Conservation (phyloP, 2,888 invertebrate species). For the Eupsilia transversa region DNA sequence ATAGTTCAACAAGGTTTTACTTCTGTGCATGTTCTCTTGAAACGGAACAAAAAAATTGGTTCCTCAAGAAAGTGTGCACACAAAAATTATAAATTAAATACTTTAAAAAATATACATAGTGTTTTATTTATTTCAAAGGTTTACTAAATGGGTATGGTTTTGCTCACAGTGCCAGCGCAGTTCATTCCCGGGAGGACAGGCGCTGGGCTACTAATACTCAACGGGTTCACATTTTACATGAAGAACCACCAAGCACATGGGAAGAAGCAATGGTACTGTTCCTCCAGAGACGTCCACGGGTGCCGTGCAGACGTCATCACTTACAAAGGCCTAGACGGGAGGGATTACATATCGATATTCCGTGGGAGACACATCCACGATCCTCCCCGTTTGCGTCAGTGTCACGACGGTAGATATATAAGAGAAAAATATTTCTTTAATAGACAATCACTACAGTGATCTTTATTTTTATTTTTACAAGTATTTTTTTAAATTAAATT, state of each 20-base stretch:
- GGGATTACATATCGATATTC: slow-evolving; percentile 88
- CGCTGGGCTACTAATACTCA: slow-evolving; percentile 84
- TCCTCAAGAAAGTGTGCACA: slow-evolving; percentile 63
- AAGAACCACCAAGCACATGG: slow-evolving; percentile 89
- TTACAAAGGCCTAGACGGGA: slow-evolving; percentile 84
- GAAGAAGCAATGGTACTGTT: slow-evolving; percentile 89
- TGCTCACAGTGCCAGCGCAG: slow-evolving; percentile 86
- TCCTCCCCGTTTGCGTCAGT: slow-evolving; percentile 85
- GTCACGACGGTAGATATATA: slow-evolving; percentile 87
- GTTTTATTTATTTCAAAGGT: slow-evolving; percentile 69
- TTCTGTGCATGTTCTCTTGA: slow-evolving; percentile 63
- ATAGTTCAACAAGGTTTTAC: background rate
- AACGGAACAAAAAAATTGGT: background rate
- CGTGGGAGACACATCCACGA: slow-evolving; percentile 86
- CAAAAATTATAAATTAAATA: slow-evolving; percentile 51
- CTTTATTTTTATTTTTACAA: slow-evolving; percentile 67
- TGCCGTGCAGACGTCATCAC: slow-evolving; percentile 88
- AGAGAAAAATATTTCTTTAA: slow-evolving; percentile 81
- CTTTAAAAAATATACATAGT: slow-evolving; percentile 26
- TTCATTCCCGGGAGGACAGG: slow-evolving; percentile 88
- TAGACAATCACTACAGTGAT: slow-evolving; percentile 74
- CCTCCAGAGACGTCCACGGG: slow-evolving; percentile 86
- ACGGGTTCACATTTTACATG: slow-evolving; percentile 88
- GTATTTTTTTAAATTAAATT: slow-evolving; percentile 65
- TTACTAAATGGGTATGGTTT: slow-evolving; percentile 72